Conservation (phyloP, 2,888 invertebrate genomes). For the Cheiracanthium punctorium region DNA sequence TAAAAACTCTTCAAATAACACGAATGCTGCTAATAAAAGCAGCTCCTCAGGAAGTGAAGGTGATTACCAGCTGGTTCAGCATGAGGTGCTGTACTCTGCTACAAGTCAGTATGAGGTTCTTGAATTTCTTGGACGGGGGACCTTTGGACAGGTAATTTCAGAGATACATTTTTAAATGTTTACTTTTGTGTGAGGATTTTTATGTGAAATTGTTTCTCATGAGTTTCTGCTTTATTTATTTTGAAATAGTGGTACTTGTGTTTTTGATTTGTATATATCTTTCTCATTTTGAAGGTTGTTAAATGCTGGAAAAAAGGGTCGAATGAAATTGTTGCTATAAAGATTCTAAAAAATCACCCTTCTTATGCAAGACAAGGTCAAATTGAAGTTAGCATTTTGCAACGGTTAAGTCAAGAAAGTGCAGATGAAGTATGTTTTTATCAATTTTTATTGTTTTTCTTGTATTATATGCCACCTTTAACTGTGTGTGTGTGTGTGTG, state of each 20-base stretch:
- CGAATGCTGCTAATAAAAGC: slow-evolving; percentile 77
- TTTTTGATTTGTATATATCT: background rate
- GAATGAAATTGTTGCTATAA: slow-evolving; percentile 99
- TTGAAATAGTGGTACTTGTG: too few relatives aligned
- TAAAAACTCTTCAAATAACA: slow-evolving; percentile 70
- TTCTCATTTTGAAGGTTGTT: slow-evolving; percentile 84
- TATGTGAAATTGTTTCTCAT: too few relatives aligned
- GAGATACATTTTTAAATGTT: background rate
- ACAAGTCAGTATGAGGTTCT: slow-evolving; percentile 94
- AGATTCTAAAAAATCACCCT: slow-evolving; percentile 99
- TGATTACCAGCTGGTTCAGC: slow-evolving; percentile 98
- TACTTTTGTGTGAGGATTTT: too few relatives aligned
- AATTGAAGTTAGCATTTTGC: slow-evolving; percentile 88
- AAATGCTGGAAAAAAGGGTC: slow-evolving; percentile 99
- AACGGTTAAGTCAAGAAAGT: slow-evolving; percentile 93
- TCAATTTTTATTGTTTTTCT: too few relatives aligned
- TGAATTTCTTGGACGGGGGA: slow-evolving; percentile 99
- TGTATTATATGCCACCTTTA: too few relatives aligned
- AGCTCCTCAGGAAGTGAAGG: slow-evolving; percentile 93
- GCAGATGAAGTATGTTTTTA: slow-evolving; percentile 89
- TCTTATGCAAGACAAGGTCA: slow-evolving; percentile 99
- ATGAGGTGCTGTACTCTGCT: slow-evolving; percentile 96
- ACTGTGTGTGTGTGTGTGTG: too few relatives aligned
- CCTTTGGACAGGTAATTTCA: slow-evolving; percentile 87
- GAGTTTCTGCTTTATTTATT: too few relatives aligned